phyloP scores from a whole-genome alignment of 2,113 vertebrate genomes.

The Hippocampus guttulatus region DNA sequence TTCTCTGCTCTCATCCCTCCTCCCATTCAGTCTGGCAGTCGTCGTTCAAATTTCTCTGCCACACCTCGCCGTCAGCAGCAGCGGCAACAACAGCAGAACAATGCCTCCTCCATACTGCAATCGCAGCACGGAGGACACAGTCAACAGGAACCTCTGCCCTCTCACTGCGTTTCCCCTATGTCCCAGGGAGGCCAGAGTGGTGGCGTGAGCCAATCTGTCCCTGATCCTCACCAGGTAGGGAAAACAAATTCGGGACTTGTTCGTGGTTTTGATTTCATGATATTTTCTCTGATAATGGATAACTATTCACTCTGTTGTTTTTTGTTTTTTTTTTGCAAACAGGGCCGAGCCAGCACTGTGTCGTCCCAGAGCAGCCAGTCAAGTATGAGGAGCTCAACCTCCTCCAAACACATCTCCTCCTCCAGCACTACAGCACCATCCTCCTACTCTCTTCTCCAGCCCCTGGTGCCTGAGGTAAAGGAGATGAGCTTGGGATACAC shows the following conservation, averaged over 20 bases:
- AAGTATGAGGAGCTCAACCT: constrained; percentile 68
- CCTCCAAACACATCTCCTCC: constrained; percentile 63
- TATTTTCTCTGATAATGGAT: background rate
- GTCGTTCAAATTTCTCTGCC: constrained; percentile 52
- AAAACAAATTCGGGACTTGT: background rate
- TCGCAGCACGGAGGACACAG: constrained; percentile 50
- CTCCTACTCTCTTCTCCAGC: constrained; percentile 70
- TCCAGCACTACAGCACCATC: constrained; percentile 53
- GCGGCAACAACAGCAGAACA: constrained; percentile 61
- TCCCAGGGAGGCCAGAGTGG: constrained; percentile 51
- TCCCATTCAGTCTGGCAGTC: constrained; percentile 44
- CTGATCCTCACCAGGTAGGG: constrained; percentile 62
- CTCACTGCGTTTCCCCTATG: constrained; percentile 68
- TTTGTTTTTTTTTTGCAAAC: background rate
- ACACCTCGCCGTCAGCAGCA: constrained; percentile 54
- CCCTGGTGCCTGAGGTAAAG: constrained; percentile 72
- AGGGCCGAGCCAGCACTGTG: constrained; percentile 63
- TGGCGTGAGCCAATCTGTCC: constrained; percentile 47
- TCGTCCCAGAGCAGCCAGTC: constrained; percentile 68
- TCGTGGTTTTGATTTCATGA: background rate
- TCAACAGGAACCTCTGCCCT: constrained; percentile 57
- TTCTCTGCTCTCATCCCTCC: background rate
- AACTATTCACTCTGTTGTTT: background rate
- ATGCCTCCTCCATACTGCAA: constrained; percentile 58
- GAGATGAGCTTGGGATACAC: constrained; percentile 71